Base-by-base conservation (phyloP, 2,113 vertebrate species). In the Bubo bubo region DNA sequence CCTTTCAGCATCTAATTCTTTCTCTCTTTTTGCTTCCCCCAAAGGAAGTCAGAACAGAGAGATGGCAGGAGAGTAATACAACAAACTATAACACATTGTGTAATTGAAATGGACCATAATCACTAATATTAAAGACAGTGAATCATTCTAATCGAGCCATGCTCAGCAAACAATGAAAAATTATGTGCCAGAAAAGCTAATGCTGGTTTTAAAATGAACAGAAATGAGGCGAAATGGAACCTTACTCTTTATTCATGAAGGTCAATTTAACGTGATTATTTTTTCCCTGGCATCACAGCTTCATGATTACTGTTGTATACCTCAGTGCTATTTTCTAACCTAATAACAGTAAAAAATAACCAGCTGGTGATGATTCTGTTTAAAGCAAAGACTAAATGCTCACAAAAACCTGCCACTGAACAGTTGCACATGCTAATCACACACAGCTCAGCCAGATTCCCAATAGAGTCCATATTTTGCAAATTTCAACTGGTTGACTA, bases 101-200 rank as follows among this genome's bases (percentile, higher is more conserved):
- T 98, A 98, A 98, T 98, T 97, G 97, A 98, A 98, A 98, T 97
- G 95, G 96, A 96, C 96, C 80, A 96, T 98, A 97, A 98, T 98
- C 96, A 97, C 98, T 98, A 98, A 98, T 97, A 98, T 98, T 98
- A 98, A 98, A 98, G 98, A 98, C 85, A 97, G 96, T 98, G 98
- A 98, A 98, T 98, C 98, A 98, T 96, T 96, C 97, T 98, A 98
- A 98, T 98, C 96, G 96, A 98, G 97, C 93, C 94, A 90, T 96
- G 95, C 96, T 98, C 96, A 94, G 97, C 98, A 98, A 98, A 98
- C 98, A 98, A 98, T 98, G 98, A 98, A 98, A 98, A 98, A 98
- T 97, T 97, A 98, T 97, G 97, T 97, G 97, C 97, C 98, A 98
- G 96, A 97, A 97, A 98, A 98, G 96, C 97, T 98, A 98, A 97